Evolutionary conservation across 2,113 vertebrate genomes (phyloP).

Genomic region (Cyrtonyx montezumae): DNA sequence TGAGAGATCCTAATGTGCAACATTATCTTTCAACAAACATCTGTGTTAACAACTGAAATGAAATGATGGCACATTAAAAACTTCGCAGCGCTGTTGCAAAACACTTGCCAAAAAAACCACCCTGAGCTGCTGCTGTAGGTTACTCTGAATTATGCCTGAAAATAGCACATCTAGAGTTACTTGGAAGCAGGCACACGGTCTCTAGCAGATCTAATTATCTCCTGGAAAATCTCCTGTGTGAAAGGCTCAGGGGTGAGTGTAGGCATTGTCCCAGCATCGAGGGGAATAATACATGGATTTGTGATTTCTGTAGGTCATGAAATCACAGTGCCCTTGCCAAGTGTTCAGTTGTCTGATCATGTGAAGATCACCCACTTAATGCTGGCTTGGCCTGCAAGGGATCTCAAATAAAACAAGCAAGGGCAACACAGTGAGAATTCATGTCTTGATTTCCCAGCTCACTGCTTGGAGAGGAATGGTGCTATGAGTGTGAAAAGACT

Average conservation of each 20-base stretch:
- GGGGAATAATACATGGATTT: neutral
- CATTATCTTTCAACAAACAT: constrained; percentile 61
- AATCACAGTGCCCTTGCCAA: neutral
- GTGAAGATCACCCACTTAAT: constrained; percentile 5
- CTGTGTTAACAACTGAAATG: constrained; percentile 65
- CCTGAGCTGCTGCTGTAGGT: constrained; percentile 36
- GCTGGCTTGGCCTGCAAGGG: neutral
- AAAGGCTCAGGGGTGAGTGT: neutral
- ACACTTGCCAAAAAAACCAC: constrained; percentile 36
- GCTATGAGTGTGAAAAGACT: neutral
- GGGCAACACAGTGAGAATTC: neutral
- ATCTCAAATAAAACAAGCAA: neutral
- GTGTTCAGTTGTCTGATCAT: neutral
- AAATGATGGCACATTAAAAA: constrained; percentile 62
- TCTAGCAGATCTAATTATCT: constrained; percentile 52
- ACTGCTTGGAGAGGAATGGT: neutral
- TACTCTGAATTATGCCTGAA: constrained; percentile 43
- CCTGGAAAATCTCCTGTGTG: constrained; percentile 15
- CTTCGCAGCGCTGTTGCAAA: constrained; percentile 48
- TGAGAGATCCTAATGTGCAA: constrained; percentile 34
- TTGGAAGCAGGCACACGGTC: neutral
- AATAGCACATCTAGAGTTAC: neutral
- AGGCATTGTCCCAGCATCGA: neutral
- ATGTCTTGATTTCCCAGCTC: constrained; percentile 10
- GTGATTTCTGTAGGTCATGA: neutral